Evolutionary conservation across 2,797 vertebrate genomes (phyloP), one percentile per base, ranked within the genome.

Genomic region (Botia kubotai): DNA sequence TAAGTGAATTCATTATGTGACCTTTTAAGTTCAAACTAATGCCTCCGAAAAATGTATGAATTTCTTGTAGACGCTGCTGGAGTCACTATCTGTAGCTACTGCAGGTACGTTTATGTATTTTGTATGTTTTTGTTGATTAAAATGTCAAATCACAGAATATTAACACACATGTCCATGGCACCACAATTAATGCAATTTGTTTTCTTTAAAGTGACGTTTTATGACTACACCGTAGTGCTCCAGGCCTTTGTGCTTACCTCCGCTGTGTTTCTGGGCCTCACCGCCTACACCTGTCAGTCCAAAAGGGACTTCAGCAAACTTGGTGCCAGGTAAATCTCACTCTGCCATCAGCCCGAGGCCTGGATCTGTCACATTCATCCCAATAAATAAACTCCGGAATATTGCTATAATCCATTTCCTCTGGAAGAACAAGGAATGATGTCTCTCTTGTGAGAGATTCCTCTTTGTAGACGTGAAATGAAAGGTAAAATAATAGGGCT

Each of bases 251-350:
- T 95, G 83, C 92, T 99, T 78, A 98, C 97, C 33, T 92, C 94
- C 19, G 93, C 96, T 19, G 97, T 98, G 66, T 98, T 99, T 87
- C 86, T 95, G 82, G 96, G 93, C 29, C 91, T 99, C 81, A 99
- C 97, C 26, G 84, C 88, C 4, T 99, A 95, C 88, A 98, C 97
- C 50, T 94, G 97, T 82, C 97, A 99, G 87, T 97, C 97, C 60
- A 98, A 96, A 90, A 95, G 94, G 86, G 97, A 99, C 90, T 98
- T 99, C 92, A 98, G 95, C 92, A 97, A 94, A 90, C 87, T 96
- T 85, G 97, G 96, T 90, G 96, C 96, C 43, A 94, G 96, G 97
- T 99, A 93, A 14, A 46, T 72, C 71, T 78, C 19, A 19, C 8
- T n/a, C 16, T 4, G n/a, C 26, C 46, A 4, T 55, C n/a, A 0